These are phyloP conservation scores for Entomyzon cyanotis DNA, from an alignment of 2,113 vertebrate genomes.

Conservation along the genomic window DNA sequence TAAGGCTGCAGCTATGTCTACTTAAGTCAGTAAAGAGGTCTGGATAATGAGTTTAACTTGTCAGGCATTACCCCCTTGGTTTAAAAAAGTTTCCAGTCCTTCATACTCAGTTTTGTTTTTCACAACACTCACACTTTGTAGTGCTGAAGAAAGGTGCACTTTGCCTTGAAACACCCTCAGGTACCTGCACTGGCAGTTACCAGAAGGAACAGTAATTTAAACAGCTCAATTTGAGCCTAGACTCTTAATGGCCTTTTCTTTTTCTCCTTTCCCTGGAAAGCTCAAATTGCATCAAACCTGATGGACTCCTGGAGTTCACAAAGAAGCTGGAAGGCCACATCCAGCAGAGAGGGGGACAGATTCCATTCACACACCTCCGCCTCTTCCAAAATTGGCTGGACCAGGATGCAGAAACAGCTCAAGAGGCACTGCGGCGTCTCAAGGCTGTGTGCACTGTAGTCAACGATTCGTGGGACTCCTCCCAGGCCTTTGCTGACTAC, in stretches of 20 bases:
- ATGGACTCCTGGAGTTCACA: slow-evolving; percentile 86
- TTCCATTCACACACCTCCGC: slow-evolving; percentile 75
- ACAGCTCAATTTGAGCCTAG: neutral
- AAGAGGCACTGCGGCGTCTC: slow-evolving; percentile 77
- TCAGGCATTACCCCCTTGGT: neutral
- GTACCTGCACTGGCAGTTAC: neutral
- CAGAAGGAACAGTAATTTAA: neutral
- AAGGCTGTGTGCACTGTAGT: slow-evolving; percentile 76
- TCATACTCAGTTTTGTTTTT: neutral
- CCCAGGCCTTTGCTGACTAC: slow-evolving; percentile 85
- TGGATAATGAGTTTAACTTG: neutral
- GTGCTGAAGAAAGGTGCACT: neutral
- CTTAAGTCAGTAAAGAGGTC: neutral
- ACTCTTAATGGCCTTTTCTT: neutral
- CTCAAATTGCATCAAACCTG: slow-evolving; percentile 89
- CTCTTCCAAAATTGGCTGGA: slow-evolving; percentile 88
- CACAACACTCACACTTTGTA: neutral
- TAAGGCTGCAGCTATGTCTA: neutral
- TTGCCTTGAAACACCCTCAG: neutral
- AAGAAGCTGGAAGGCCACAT: slow-evolving; percentile 70
- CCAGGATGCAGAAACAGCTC: slow-evolving; percentile 80
- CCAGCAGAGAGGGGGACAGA: slow-evolving; percentile 68
- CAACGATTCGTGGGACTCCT: slow-evolving; percentile 82
- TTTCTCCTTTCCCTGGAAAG: slow-evolving; percentile 66
- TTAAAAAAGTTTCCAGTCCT: neutral